Percentiles rank a stretch among this genome's conserved stretches.
These are phyloP conservation scores for Nothura maculosa DNA, from an alignment of 2,797 vertebrate species.

Conservation along the genomic window DNA sequence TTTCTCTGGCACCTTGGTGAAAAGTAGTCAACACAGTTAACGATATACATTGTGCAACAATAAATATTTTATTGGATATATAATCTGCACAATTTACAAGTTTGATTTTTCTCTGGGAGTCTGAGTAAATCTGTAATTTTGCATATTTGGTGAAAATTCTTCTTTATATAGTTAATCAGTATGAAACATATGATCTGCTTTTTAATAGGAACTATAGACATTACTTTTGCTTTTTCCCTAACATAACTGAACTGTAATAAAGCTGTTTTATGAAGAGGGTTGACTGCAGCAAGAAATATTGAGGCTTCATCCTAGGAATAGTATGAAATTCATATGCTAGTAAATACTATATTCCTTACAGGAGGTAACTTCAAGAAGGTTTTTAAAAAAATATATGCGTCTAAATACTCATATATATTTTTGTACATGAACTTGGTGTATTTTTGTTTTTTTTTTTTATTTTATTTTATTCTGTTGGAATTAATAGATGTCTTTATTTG, in stretches of 20 bases:
- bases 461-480: slow-evolving; percentile 71
- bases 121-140: slow-evolving; percentile 69
- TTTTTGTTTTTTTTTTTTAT: slow-evolving; percentile 57
- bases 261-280: slow-evolving; percentile 65
- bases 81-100: slow-evolving; percentile 75
- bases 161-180: slow-evolving; percentile 77
- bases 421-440: neutral
- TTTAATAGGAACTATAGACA: slow-evolving; percentile 57
- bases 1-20: slow-evolving; percentile 73
- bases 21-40: slow-evolving; percentile 77
- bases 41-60: slow-evolving; percentile 65
- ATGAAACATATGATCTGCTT: slow-evolving; percentile 40
- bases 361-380: slow-evolving; percentile 65
- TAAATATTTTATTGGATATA: slow-evolving; percentile 80
- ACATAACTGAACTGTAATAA: slow-evolving; percentile 62
- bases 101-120: slow-evolving; percentile 65
- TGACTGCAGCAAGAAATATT: slow-evolving; percentile 64
- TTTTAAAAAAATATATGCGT: slow-evolving; percentile 16
- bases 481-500: slow-evolving; percentile 70
- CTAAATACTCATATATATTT: slow-evolving; percentile 18
- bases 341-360: slow-evolving; percentile 58
- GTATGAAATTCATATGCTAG: slow-evolving; percentile 64
- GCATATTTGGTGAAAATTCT: slow-evolving; percentile 54
- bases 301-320: slow-evolving; percentile 66
- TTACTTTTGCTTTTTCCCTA: slow-evolving; percentile 53